A percentile compares a stretch with the other conserved stretches of the same genome.
phyloP scores from a whole-genome alignment of 1,140 invertebrate genomes.

The Odontomachus brunneus region DNA sequence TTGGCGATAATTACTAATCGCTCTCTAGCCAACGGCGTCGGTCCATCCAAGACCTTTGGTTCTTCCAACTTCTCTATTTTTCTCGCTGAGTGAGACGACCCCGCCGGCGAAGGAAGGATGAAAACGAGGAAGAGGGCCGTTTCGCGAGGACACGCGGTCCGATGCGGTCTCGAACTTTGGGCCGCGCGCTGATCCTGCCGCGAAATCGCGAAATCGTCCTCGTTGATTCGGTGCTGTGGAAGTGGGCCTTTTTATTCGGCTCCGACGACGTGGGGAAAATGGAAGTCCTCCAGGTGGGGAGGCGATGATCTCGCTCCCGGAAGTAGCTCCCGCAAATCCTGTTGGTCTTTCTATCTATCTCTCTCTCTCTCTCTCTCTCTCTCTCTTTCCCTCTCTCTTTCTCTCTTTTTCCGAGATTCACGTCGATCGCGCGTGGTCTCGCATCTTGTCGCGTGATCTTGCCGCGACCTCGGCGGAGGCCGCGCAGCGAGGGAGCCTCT shows the following conservation, averaged over 20 bases:
- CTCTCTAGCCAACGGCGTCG: no score
- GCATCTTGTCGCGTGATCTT: slow-evolving; percentile 1
- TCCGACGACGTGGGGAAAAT: slow-evolving; percentile 32
- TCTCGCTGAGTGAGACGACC: background rate
- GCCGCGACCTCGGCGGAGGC: background rate
- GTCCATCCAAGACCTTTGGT: background rate
- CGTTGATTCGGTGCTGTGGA: no score
- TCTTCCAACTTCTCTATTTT: no score
- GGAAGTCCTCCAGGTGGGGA: slow-evolving; percentile 23
- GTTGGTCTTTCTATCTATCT: no score
- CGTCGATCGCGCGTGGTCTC: slow-evolving; percentile 27
- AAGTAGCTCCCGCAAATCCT: background rate
- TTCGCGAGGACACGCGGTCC: slow-evolving; percentile 4
- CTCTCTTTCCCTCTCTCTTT: no score
- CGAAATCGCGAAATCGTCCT: background rate
- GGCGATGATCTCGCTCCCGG: slow-evolving; percentile 37
- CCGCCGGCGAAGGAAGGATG: background rate
- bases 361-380: no score
- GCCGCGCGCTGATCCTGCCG: slow-evolving; percentile 26
- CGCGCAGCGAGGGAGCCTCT: background rate
- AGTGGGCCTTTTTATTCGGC: slow-evolving; percentile 14
- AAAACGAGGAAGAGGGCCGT: background rate
- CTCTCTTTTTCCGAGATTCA: no score
- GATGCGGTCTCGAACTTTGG: slow-evolving; percentile 33
- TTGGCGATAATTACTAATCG: background rate